These are phyloP conservation scores for Echiichthys vipera DNA, from an alignment of 2,797 vertebrate species.

Conservation along the genomic window DNA sequence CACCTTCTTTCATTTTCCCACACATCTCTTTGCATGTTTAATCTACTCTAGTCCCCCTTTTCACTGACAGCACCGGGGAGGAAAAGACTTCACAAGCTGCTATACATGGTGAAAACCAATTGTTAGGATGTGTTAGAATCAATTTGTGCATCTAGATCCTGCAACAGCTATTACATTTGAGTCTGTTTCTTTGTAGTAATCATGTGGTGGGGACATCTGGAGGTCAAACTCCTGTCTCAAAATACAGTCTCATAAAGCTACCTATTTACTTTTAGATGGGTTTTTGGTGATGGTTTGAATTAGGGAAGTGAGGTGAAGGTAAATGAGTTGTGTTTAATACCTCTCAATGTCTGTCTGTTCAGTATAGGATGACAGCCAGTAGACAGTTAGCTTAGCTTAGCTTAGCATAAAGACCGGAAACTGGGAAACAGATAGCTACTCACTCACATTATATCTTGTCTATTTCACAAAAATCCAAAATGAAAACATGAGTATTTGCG, in stretches of 20 bases:
- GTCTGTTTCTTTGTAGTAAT: conserved; percentile 4
- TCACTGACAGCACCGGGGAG: conserved; percentile 44
- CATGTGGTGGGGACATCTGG: neutral
- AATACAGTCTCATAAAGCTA: neutral
- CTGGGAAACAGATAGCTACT: neutral
- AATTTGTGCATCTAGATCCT: conserved; percentile 19
- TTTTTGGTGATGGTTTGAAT: neutral
- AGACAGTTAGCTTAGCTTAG: neutral
- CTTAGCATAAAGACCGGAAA: neutral
- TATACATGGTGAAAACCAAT: conserved; percentile 53
- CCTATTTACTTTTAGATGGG: neutral
- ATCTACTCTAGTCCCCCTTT: conserved; percentile 62
- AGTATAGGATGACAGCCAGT: neutral
- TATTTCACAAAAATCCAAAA: too few species aligned
- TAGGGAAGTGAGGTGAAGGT: neutral
- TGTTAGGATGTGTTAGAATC: conserved; percentile 26
- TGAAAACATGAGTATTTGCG: too few species aligned
- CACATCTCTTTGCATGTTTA: conserved; percentile 70
- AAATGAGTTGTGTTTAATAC: neutral
- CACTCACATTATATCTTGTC: too few species aligned
- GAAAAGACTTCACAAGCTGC: conserved; percentile 58
- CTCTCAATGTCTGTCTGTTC: neutral
- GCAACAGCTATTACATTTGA: neutral
- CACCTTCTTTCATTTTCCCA: conserved; percentile 70
- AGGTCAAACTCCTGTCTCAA: neutral